Evolutionary conservation across 1,140 invertebrate species (phyloP).

Genomic region (Cherax destructor): DNA sequence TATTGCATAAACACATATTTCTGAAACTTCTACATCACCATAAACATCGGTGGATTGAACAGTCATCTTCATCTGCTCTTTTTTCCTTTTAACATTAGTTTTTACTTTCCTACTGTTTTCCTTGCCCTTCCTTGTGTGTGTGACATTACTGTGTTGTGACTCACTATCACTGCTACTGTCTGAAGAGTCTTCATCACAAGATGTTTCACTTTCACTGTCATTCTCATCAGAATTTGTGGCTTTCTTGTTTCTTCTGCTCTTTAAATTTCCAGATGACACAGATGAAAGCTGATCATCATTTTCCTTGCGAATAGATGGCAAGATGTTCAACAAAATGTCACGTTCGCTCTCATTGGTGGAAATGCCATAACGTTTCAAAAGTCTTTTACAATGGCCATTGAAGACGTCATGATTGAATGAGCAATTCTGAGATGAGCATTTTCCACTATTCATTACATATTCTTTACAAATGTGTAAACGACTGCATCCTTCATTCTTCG

Average conservation of each 20-base stretch:
- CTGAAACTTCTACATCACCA: conserved; percentile 48
- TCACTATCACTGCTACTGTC: not conserved
- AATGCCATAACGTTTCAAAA: conserved; percentile 15
- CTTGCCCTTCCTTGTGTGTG: not conserved
- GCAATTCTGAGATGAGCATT: conserved; percentile 14
- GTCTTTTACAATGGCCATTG: conserved; percentile 7
- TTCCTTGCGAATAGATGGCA: not conserved
- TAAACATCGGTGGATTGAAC: conserved; percentile 45
- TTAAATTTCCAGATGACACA: not conserved
- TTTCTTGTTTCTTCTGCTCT: not conserved
- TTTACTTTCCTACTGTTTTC: not conserved
- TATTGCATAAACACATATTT: conserved; percentile 43
- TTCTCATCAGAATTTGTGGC: not conserved
- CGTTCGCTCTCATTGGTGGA: conserved; percentile 40
- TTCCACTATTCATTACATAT: conserved; percentile 23
- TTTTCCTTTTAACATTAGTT: not conserved
- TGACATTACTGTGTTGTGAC: not conserved
- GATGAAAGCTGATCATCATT: not conserved
- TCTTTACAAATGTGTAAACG: conserved; percentile 40
- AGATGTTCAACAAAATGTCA: conserved; percentile 35
- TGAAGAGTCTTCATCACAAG: not conserved
- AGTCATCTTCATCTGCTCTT: not conserved
- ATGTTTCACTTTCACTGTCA: no score
- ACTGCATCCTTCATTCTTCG: conserved; percentile 16
- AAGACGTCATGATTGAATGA: conserved; percentile 36